Conservation (phyloP, 2,113 vertebrate genomes). For the Dunckerocampus dactyliophorus region DNA sequence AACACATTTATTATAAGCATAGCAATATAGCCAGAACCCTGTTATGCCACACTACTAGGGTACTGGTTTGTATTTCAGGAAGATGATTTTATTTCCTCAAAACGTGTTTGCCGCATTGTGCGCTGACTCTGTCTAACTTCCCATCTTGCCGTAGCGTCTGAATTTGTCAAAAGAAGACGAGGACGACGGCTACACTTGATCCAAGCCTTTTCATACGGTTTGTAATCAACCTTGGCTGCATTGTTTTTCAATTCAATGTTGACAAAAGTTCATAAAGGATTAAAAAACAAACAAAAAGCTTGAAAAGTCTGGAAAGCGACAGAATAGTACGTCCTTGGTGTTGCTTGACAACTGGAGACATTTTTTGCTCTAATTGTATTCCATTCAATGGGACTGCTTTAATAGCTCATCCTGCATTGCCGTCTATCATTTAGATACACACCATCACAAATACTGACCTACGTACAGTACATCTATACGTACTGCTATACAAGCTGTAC, state of each 20-base stretch:
- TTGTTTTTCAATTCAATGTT: neutral
- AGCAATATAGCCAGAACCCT: too few relatives aligned
- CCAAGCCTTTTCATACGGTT: neutral
- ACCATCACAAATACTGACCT: neutral
- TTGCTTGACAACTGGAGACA: conserved; percentile 67
- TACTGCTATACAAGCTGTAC: too few relatives aligned
- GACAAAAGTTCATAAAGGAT: neutral
- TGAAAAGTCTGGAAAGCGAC: conserved; percentile 16
- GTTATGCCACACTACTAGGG: too few relatives aligned
- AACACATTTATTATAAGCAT: too few relatives aligned
- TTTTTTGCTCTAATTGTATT: conserved; percentile 60
- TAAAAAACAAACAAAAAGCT: too few relatives aligned
- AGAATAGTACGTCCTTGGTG: conserved; percentile 69
- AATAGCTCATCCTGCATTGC: neutral
- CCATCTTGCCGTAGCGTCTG: neutral
- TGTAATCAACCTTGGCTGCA: conserved; percentile 1
- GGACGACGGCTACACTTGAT: too few relatives aligned
- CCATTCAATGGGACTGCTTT: conserved; percentile 34
- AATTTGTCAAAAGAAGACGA: neutral
- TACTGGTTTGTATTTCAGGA: too few relatives aligned
- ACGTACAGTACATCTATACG: neutral
- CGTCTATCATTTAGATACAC: neutral
- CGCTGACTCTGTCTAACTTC: neutral
- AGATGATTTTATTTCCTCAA: neutral
- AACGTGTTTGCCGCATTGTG: neutral